Base-by-base conservation (phyloP, 1,140 invertebrate species). In the Varroa destructor region DNA sequence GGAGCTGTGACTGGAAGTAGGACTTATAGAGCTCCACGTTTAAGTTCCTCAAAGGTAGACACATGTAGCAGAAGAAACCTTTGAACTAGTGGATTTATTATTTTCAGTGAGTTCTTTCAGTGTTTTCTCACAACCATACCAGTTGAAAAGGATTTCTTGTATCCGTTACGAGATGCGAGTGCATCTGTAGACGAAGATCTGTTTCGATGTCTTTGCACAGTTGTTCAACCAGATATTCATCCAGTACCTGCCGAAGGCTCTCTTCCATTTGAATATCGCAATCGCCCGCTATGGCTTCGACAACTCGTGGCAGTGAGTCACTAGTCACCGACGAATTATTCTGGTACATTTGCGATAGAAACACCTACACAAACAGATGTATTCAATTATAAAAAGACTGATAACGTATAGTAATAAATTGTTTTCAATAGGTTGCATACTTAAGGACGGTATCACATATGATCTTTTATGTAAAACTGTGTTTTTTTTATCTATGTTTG, bases 181-280 rank as follows among this genome's bases (percentile, higher is more conserved):
- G 91, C 37, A 90, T 91, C 73, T 91, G 88, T 6, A 97, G 80
- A 56, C 94, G 84, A 54, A 97, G 81, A 79, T 93, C 90, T 1
- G 87, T 93, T 82, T 98, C 94, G 74, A 97, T 87, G 75, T 89
- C 86, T 73, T 87, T 86, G 78, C 90, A 91, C 36, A 93, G 80
- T 43, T 87, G 87, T 75, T 88, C 84, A 40, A 90, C 78, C 58
- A 92, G 76, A 76, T 37, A 43, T 12, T 67, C 61, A 46, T 37
- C 40, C 4, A 67, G 61, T 12, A 67, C 40, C 37, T 67, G 61
- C 14, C 36, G 10, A 46, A 67, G 61, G 14, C 12, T 67, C 61
- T 67, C 12, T 67, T 37, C 37, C 40, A 25, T 36, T 67, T 40
- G 61, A 37, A 40, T 3, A 51, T 51, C 46, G 46, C 46, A 51